Evolutionary conservation across 2,888 invertebrate genomes (phyloP).

Genomic region (Emmelina monodactyla): DNA sequence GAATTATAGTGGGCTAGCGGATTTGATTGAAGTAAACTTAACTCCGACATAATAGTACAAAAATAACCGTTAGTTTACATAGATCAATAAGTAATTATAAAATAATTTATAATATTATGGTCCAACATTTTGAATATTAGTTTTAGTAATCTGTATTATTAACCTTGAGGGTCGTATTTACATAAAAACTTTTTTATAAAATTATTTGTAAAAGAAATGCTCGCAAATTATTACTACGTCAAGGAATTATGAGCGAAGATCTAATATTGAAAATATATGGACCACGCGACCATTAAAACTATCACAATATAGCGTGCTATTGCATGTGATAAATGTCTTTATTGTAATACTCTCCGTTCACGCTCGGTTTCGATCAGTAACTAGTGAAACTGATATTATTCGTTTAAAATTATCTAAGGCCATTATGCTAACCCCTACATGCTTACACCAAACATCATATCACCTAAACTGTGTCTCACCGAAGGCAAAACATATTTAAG

Average conservation of each 20-base stretch:
- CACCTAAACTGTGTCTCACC: no score
- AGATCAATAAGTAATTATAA: constrained; percentile 21
- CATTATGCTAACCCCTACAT: constrained; percentile 52
- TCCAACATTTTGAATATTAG: constrained; percentile 21
- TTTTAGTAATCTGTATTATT: constrained; percentile 1
- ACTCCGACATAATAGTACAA: constrained; percentile 55
- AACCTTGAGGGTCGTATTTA: no score
- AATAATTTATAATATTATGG: constrained; percentile 22
- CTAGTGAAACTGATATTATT: constrained; percentile 40
- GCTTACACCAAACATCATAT: no score
- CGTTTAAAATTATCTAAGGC: constrained; percentile 55
- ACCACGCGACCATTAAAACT: constrained; percentile 26
- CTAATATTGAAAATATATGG: constrained; percentile 30
- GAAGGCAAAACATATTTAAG: no score
- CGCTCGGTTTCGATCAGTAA: constrained; percentile 36
- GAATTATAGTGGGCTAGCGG: constrained; percentile 61
- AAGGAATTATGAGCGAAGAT: no score
- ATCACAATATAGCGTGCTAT: no score
- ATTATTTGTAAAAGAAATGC: no score
- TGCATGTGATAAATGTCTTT: constrained; percentile 40
- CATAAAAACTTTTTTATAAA: no score
- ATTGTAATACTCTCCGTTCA: constrained; percentile 52
- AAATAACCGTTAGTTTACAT: constrained; percentile 47
- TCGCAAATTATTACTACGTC: no score
- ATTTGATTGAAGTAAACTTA: constrained; percentile 59